Conservation (phyloP, 2,888 invertebrate species). For the Cantharis lateralis region DNA sequence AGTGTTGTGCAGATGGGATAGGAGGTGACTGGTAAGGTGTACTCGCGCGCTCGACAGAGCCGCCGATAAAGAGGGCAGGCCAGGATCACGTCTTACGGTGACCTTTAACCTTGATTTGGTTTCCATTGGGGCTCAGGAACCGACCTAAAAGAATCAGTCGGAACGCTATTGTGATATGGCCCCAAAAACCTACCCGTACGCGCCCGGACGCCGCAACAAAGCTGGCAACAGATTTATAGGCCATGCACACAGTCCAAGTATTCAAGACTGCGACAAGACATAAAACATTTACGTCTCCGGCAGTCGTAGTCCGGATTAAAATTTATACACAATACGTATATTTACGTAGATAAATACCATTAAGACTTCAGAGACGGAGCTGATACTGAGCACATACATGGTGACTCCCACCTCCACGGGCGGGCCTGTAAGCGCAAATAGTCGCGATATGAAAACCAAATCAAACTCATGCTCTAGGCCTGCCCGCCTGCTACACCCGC, state of each 20-base stretch:
- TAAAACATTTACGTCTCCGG: constrained; percentile 43
- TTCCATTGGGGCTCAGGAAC: constrained; percentile 74
- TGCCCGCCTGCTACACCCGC: constrained; percentile 49
- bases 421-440: constrained; percentile 76
- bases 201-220: constrained; percentile 41
- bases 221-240: constrained; percentile 51
- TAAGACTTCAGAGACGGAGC: constrained; percentile 97
- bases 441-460: constrained; percentile 45
- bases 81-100: constrained; percentile 74
- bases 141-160: constrained; percentile 48
- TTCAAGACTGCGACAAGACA: constrained; percentile 61
- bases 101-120: constrained; percentile 80
- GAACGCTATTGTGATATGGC: constrained; percentile 40
- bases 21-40: constrained; percentile 37
- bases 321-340: constrained; percentile 39
- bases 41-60: constrained; percentile 54
- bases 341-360: constrained; percentile 69
- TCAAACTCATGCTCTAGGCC: constrained; percentile 52
- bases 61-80: constrained; percentile 56
- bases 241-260: constrained; percentile 67
- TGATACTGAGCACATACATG: constrained; percentile 97
- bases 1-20: constrained; percentile 45
- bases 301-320: constrained; percentile 34
- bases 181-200: constrained; percentile 30
- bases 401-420: constrained; percentile 97